These are phyloP conservation scores for Apotomis turbidana DNA, from an alignment of 2,888 invertebrate species.

Conservation along the genomic window DNA sequence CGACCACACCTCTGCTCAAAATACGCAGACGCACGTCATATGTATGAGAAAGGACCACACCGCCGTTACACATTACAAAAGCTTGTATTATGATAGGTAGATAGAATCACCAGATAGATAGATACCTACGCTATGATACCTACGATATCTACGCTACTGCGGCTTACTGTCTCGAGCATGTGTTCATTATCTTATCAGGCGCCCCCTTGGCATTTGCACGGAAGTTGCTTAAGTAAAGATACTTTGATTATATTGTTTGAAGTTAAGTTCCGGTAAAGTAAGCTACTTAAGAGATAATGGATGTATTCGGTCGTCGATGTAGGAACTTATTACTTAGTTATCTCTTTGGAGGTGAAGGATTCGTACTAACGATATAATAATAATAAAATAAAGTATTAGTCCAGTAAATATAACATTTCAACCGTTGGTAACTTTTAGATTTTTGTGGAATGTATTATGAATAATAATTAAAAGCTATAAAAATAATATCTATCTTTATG, in stretches of 20 bases:
- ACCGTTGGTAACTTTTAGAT: no score
- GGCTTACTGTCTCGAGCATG: conserved; percentile 6
- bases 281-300: conserved; percentile 32
- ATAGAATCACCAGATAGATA: neutral
- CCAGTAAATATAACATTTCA: no score
- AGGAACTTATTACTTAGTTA: conserved; percentile 23
- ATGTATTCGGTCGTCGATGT: conserved; percentile 23
- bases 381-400: neutral
- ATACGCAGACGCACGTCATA: no score
- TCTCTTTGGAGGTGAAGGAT: conserved; percentile 9
- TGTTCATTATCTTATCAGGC: conserved; percentile 17
- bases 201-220: conserved; percentile 22
- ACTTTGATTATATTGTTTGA: conserved; percentile 27
- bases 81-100: no score
- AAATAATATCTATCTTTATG: no score
- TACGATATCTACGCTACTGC: conserved; percentile 7
- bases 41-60: no score
- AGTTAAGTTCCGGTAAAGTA: conserved; percentile 26
- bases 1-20: no score
- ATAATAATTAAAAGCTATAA: no score
- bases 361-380: neutral
- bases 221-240: conserved; percentile 32
- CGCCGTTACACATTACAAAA: no score
- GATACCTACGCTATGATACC: no score
- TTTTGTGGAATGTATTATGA: no score